phyloP scores from a whole-genome alignment of 2,113 vertebrate species.

The Callospermophilus lateralis region DNA sequence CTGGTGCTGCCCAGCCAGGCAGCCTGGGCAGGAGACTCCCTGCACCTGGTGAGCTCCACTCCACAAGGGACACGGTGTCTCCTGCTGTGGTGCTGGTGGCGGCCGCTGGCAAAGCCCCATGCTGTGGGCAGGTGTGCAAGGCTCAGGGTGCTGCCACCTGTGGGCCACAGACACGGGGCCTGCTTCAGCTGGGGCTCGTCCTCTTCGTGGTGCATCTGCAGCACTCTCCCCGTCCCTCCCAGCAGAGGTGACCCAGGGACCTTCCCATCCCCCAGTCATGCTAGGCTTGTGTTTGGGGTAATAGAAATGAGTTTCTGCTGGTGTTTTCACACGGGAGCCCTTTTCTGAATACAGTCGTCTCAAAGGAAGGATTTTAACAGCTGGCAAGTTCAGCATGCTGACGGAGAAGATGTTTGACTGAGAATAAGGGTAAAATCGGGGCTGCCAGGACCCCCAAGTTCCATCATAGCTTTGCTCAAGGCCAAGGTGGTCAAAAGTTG shows the following conservation, averaged over 20 bases:
- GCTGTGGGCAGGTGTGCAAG: neutral
- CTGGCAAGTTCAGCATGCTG: neutral
- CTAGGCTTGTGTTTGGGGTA: neutral
- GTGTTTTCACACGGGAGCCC: neutral
- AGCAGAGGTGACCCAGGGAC: neutral
- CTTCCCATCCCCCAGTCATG: neutral
- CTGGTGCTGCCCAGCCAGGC: neutral
- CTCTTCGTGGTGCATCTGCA: neutral
- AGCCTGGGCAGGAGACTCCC: neutral
- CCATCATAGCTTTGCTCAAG: neutral
- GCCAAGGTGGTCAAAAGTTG: neutral
- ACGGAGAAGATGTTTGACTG: neutral
- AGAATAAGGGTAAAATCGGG: neutral
- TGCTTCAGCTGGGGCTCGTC: neutral
- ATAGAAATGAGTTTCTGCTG: neutral
- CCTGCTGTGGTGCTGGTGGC: neutral
- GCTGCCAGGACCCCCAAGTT: neutral
- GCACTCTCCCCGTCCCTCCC: neutral
- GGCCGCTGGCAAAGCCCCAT: neutral
- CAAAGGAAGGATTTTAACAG: slow-evolving; percentile 32
- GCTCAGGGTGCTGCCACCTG: too few species aligned
- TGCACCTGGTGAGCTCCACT: neutral
- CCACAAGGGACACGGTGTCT: neutral
- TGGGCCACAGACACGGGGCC: too few species aligned
- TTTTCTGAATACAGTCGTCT: neutral